A percentile compares a stretch with the other conserved stretches of the same genome.
Conservation (phyloP, 2,888 invertebrate species). For the Mythimna loreyi region DNA sequence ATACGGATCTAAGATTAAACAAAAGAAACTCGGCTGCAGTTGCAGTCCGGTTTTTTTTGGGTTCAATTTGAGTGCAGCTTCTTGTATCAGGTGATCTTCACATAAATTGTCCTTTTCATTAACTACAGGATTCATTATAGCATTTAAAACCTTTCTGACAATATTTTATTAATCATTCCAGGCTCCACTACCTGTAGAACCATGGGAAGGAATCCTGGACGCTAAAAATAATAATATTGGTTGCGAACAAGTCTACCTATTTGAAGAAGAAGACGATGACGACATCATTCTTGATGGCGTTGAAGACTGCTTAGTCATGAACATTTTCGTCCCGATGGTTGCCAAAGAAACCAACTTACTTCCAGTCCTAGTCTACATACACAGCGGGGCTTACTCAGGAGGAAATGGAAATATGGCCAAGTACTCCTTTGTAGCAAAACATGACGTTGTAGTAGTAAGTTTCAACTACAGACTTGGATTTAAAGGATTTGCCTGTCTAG, state of each 20-base stretch:
- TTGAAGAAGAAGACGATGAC: slow-evolving; percentile 72
- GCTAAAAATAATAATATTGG: slow-evolving; percentile 71
- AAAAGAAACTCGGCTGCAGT: too few relatives aligned
- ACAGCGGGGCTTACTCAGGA: slow-evolving; percentile 84
- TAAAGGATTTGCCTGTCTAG: slow-evolving; percentile 93
- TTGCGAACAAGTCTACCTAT: slow-evolving; percentile 81
- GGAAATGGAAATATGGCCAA: slow-evolving; percentile 84
- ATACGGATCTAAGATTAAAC: too few relatives aligned
- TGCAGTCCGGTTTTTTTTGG: too few relatives aligned
- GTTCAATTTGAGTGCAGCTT: too few relatives aligned
- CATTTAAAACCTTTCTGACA: too few relatives aligned
- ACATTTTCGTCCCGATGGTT: slow-evolving; percentile 78
- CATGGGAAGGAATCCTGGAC: slow-evolving; percentile 74
- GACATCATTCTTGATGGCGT: slow-evolving; percentile 76
- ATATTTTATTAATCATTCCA: slow-evolving; percentile 65
- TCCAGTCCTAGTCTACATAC: slow-evolving; percentile 84
- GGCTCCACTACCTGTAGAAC: slow-evolving; percentile 81
- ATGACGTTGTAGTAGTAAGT: slow-evolving; percentile 92
- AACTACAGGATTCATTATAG: not conserved
- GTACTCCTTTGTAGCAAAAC: slow-evolving; percentile 92
- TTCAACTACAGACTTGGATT: slow-evolving; percentile 94
- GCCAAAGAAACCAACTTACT: slow-evolving; percentile 78
- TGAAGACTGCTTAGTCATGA: slow-evolving; percentile 81
- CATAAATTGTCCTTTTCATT: not conserved
- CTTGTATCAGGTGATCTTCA: too few relatives aligned